Evolutionary conservation across 2,888 invertebrate genomes (phyloP).

Genomic region (Epirrhoe tristata): DNA sequence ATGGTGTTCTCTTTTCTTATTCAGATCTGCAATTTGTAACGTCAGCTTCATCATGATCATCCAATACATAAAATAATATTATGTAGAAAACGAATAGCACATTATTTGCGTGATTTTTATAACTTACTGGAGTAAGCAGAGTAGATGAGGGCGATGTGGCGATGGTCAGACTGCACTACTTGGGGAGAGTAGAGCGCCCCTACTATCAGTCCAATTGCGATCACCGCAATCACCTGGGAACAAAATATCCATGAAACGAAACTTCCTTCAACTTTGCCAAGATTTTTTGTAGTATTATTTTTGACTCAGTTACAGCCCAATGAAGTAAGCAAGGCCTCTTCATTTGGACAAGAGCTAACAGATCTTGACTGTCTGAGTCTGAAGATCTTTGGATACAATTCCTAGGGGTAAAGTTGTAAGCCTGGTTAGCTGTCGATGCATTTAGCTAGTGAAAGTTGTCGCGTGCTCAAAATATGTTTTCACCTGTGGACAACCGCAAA

Average conservation of each 20-base stretch:
- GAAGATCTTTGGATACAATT: neutral
- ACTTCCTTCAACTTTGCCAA: neutral
- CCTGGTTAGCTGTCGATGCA: neutral
- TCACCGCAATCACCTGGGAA: slow-evolving; percentile 85
- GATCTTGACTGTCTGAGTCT: no score
- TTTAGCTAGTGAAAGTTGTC: slow-evolving; percentile 48
- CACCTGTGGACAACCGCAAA: slow-evolving; percentile 55
- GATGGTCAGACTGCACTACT: slow-evolving; percentile 82
- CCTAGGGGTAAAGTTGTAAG: neutral
- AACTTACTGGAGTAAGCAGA: slow-evolving; percentile 86
- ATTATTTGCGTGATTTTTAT: neutral
- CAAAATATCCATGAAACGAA: slow-evolving; percentile 12
- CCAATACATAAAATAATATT: no score
- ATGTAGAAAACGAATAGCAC: no score
- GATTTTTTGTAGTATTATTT: neutral
- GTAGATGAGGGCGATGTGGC: slow-evolving; percentile 88
- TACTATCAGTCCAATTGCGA: slow-evolving; percentile 87
- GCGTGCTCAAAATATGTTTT: slow-evolving; percentile 48
- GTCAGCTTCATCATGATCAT: no score
- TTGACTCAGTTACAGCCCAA: neutral
- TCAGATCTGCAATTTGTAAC: no score
- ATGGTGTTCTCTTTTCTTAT: no score
- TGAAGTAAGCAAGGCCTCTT: no score
- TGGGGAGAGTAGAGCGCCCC: slow-evolving; percentile 86
- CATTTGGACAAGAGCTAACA: no score